phyloP scores from a whole-genome alignment of 2,113 vertebrate genomes.

The Aegithalos caudatus region DNA sequence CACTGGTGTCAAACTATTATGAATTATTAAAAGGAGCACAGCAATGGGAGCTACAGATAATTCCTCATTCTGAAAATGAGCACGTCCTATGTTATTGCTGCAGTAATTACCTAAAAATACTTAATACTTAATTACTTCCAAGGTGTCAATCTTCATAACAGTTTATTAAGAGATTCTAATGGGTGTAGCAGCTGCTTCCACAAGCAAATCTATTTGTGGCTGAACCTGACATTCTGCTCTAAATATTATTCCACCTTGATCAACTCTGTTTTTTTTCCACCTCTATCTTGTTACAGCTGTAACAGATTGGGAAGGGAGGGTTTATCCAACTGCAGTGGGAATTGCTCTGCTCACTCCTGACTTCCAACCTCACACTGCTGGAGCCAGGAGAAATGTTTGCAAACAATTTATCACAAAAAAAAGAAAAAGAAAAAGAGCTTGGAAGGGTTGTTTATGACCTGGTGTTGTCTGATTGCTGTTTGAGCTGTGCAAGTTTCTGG shows the following conservation, averaged over 20 bases:
- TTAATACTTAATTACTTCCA: constrained; percentile 76
- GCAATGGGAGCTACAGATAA: constrained; percentile 45
- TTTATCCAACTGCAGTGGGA: constrained; percentile 23
- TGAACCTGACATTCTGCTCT: constrained; percentile 59
- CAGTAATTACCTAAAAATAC: constrained; percentile 75
- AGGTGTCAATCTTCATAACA: constrained; percentile 76
- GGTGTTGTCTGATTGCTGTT: background rate
- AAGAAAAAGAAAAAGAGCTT: too few relatives aligned
- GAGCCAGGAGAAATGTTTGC: background rate
- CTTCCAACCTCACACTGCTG: background rate
- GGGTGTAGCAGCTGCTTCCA: constrained; percentile 69
- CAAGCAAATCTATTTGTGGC: constrained; percentile 33
- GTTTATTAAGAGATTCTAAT: constrained; percentile 72
- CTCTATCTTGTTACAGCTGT: constrained; percentile 4
- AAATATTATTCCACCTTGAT: constrained; percentile 67
- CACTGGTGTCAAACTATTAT: constrained; percentile 58
- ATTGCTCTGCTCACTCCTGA: background rate
- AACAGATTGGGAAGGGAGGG: constrained; percentile 30
- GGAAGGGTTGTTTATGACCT: background rate
- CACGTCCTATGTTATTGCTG: constrained; percentile 61
- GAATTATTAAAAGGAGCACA: constrained; percentile 59
- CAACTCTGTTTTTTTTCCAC: constrained; percentile 50
- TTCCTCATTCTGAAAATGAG: constrained; percentile 58
- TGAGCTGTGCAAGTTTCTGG: background rate
- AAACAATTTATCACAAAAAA: background rate